Evolutionary conservation across 2,797 vertebrate genomes (phyloP), one percentile per base, ranked within the genome.

Genomic region (Pipistrellus kuhlii): DNA sequence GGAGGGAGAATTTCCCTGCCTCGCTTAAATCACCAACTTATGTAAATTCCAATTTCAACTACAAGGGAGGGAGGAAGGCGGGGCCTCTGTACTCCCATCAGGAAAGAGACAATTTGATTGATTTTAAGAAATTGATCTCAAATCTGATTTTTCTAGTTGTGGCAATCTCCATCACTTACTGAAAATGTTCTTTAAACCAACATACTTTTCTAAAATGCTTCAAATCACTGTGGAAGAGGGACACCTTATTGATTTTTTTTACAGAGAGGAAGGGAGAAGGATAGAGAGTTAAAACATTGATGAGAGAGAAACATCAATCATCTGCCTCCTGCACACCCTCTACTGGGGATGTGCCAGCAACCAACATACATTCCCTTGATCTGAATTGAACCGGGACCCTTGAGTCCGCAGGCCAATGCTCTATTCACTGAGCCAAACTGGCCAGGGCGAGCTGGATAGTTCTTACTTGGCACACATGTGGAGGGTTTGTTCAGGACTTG

Each of bases 51-150:
- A 64, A 0, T 86, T 62, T 78, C 44, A 73, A 2, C 8, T 17
- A 2, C 14, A 14, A 76, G 35, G 30, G 44, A 55, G 7, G 35
- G 51, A 62, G 12, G 46, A 51, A 38, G 27, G 9, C 2, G 68
- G 14, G 4, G 53, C 46, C 35, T 90, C 38, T 85, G 30, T 30
- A 35, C 5, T 38, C 21, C 64, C 69, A 30, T 35, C 23, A 71
- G 72, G 35, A 83, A 86, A 81, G 59, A 82, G 25, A 51, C 6
- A 57, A 20, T 41, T 53, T 81, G 21, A 53, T 48, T 48, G 46
- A 48, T 38, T 73, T 73, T 55, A 80, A 84, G 81, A 84, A 76
- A 62, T 64, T 77, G 46, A 95, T 46, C 30, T 30, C 62, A 92
- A 44, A 89, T 55, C 77, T 83, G 69, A 87, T 55, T 57, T 85